Evolutionary conservation across 2,113 vertebrate genomes (phyloP), one percentile per base, ranked within the genome.

Genomic region (Struthidea cinerea): DNA sequence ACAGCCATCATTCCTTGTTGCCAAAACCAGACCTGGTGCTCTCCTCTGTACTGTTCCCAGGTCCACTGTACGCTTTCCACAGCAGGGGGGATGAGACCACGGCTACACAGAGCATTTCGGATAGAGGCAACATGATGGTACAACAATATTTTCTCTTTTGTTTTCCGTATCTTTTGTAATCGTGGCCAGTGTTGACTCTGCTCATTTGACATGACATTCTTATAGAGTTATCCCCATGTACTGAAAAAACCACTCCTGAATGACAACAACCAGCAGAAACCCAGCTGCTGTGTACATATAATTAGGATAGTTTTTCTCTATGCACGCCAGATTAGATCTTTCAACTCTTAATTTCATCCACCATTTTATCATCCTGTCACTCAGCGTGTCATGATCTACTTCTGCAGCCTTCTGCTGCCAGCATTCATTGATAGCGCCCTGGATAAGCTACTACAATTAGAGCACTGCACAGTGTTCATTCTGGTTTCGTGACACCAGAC

Each of bases 281-380:
- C 27, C 11, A 76, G n/a, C 2, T 1, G 3, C 50, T 6, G 5
- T 2, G 3, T 33, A 65, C 5, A 3, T 21, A 14, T 12, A 56
- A 65, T 23, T 20, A 74, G 28, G 16, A 50, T 0, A 7, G 22
- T 6, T 89, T 59, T 78, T 35, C 28, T 50, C 47, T 19, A 5
- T 16, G 26, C 68, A 53, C 0, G 0, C 11, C 42, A 50, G 50
- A 41, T 61, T 23, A 64, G 21, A 56, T 57, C 68, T 70, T 65
- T 70, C 52, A 67, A 1, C 59, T 70, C 47, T 33, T 41, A 64
- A 65, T 73, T 92, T 69, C 26, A 80, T 13, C 42, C 41, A 32
- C 32, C n/a, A 32, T 64, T 90, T 93, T 42, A 47, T n/a, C 32
- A 60, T 14, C 21, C 24, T 53, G 42, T 33, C 67, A 50, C 39